A percentile compares a stretch with the other conserved stretches of the same genome.
Evolutionary conservation across 1,140 invertebrate genomes (phyloP).

Genomic region (Aphis gossypii): DNA sequence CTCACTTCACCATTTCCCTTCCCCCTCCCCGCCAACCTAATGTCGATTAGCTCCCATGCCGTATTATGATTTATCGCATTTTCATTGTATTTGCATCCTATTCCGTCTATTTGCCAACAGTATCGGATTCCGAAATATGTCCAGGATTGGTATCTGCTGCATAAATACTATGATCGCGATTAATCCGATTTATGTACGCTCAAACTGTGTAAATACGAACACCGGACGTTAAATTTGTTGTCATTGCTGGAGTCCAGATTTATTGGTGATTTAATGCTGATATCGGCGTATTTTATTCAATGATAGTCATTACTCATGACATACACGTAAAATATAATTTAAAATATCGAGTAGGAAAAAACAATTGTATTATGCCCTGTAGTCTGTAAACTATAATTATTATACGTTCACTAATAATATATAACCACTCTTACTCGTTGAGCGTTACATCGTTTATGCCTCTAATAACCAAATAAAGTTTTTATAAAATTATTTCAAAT

Average conservation of each 20-base stretch:
- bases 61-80: conserved; percentile 35
- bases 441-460: not conserved
- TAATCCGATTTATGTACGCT: conserved; percentile 15
- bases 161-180: not conserved
- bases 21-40: not conserved
- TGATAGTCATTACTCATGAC: not conserved
- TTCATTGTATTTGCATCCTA: not conserved
- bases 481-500: not conserved
- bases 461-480: not conserved
- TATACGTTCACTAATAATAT: not conserved
- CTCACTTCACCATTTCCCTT: not conserved
- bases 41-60: not conserved
- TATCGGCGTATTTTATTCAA: not conserved
- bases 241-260: not conserved
- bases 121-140: not conserved
- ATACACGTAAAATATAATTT: not conserved
- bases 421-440: not conserved
- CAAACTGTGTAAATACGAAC: too few species aligned
- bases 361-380: not conserved
- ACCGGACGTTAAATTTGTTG: not conserved
- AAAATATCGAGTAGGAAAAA: not conserved
- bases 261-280: not conserved
- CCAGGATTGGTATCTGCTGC: not conserved
- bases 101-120: not conserved
- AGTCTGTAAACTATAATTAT: not conserved